Base-by-base conservation (phyloP, 2,888 invertebrate genomes). In the Ophion ventricosus region DNA sequence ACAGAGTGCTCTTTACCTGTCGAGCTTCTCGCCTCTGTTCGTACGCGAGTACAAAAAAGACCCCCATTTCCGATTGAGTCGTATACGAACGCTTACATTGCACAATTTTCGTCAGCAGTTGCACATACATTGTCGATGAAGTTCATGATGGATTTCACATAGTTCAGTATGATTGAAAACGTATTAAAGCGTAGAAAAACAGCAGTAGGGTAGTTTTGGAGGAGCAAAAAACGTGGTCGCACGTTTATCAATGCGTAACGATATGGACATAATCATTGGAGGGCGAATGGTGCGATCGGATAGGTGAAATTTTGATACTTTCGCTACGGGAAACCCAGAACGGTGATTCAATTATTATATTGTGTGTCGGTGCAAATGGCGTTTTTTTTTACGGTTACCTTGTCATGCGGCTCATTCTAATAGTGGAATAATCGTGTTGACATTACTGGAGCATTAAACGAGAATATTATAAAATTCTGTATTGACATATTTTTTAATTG, bases 321-420 rank as follows among this genome's bases (percentile, higher is more conserved):
- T 90, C 90, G 89, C 89, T 87, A 90, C 88, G 91, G 90, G 89
- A 90, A 89, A 87, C 88, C 67, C 88, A 2, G 43, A 2, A 35
- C 3, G 35, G 11, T 43, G 43, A 43, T 43, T 43, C 43, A 10
- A 43, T 43, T 43, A 14, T 43, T 43, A 14, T 14, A 10, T 43
- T 10, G 43, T 14, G 14, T 14, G 3, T 43, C 11, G 43, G 43
- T 14, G 11, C 43, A 14, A 43, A 14, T 43, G 14, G 11, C 10
- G 14, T 14, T 43, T 43, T 43, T 35, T 35, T 14, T 43, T 14
- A 1, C 2, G 43, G 14, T 43, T 14, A 35, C 35, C 35, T 35
- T 35, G 35, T 29, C 29, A 4, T 4, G 35, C 35, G 7, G 8
- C 35, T 35, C 35, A 35, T 35, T 8, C 35, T 35, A 8, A 35